Evolutionary conservation across 2,797 vertebrate genomes (phyloP), one percentile per base, ranked within the genome.

Genomic region (Emys orbicularis): DNA sequence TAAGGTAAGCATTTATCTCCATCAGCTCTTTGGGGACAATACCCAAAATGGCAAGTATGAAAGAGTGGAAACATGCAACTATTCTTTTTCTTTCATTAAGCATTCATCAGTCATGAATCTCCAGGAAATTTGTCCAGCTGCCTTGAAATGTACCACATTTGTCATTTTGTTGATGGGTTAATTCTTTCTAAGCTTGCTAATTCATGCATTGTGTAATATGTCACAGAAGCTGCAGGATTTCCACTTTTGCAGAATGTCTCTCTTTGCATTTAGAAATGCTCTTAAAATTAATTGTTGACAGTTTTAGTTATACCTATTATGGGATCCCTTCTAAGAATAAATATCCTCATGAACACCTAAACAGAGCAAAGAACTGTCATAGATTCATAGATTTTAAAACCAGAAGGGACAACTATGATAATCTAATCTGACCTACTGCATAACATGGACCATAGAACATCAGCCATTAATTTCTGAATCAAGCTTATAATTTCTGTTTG

Each of bases 61-160:
- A 87, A 93, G 79, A n/a, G 53, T 15, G 9, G 12, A 44, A 74
- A 92, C 2, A 37, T 7, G 10, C 12, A 49, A 18, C 37, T 8
- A 52, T 90, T 65, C 56, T n/a, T 88, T 87, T 54, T 90, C 34
- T 93, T 76, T 82, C 81, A 86, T 47, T 87, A 84, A 85, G 59
- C 31, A 82, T 29, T 54, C 41, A 91, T 85, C 21, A 87, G 84
- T 44, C 34, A 87, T 86, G 84, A 94, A 89, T 88, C 84, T 81
- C 86, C 65, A 37, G 44, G 21, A 96, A 65, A 86, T 95, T 81
- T 91, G 82, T 81, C n/a, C 83, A 91, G 61, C 86, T 49, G 72
- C 85, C 93, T 97, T 94, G 84, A 94, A 94, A 90, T 83, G 34
- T 41, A 93, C 23, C 50, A 82, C 83, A 44, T 65, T 84, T 96